These are phyloP conservation scores for Pollenia griseotomentosa DNA, from an alignment of 2,888 invertebrate species.

Conservation along the genomic window DNA sequence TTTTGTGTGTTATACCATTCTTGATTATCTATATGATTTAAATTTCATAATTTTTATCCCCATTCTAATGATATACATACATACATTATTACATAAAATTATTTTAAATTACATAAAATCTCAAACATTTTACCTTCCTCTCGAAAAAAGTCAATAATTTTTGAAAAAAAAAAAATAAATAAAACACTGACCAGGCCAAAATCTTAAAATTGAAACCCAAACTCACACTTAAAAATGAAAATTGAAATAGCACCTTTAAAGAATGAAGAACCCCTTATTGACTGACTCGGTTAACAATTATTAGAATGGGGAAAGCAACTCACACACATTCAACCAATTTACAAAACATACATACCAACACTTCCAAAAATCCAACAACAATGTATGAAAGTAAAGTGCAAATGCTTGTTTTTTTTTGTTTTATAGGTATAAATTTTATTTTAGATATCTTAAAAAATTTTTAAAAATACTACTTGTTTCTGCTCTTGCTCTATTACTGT, in stretches of 20 bases:
- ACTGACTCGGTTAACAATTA: conserved; percentile 57
- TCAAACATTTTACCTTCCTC: too few species aligned
- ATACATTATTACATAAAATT: too few species aligned
- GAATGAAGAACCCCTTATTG: not conserved
- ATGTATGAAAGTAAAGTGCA: conserved; percentile 54
- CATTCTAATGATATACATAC: too few species aligned
- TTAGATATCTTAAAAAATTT: not conserved
- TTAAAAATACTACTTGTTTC: conserved; percentile 29
- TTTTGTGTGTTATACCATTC: too few species aligned
- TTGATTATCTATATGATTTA: too few species aligned
- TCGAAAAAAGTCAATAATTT: conserved; percentile 43
- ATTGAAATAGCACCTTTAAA: conserved; percentile 47
- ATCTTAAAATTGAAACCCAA: not conserved
- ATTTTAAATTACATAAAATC: not conserved
- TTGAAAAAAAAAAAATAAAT: not conserved
- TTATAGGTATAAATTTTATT: not conserved
- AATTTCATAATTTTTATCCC: too few species aligned
- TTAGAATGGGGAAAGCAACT: conserved; percentile 21
- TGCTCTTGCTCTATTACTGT: conserved; percentile 17
- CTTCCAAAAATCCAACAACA: conserved; percentile 6
- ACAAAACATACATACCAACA: conserved; percentile 14
- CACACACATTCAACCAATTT: not conserved
- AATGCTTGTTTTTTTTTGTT: conserved; percentile 44
- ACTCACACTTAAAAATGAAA: conserved; percentile 20
- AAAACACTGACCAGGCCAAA: conserved; percentile 26